Evolutionary conservation across 2,113 vertebrate species (phyloP).

Genomic region (Setophaga petechia): DNA sequence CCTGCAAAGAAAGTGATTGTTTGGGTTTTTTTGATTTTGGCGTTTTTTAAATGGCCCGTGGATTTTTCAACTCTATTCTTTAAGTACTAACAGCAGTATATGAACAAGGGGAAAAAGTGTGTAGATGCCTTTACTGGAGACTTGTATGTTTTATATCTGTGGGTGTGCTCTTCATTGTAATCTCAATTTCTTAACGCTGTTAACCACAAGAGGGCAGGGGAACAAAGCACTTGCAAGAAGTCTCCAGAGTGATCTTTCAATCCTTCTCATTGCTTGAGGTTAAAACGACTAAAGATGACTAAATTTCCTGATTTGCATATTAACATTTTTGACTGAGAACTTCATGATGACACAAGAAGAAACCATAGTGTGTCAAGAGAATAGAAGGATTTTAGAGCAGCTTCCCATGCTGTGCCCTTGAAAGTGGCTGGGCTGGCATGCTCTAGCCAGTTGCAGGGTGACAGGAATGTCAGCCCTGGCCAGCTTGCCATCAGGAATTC

Average conservation of each 20-base stretch:
- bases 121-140: background rate
- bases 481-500: background rate
- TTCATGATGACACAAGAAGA: background rate
- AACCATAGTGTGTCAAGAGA: background rate
- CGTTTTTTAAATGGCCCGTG: background rate
- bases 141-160: background rate
- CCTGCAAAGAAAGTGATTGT: background rate
- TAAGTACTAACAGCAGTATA: background rate
- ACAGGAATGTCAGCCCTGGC: background rate
- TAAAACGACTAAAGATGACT: background rate
- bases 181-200: background rate
- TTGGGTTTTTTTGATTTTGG: background rate
- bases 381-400: background rate
- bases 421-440: background rate
- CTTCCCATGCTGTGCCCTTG: background rate
- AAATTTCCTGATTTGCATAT: background rate
- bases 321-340: background rate
- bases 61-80: background rate
- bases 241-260: background rate
- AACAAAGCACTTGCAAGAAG: background rate
- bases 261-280: background rate
- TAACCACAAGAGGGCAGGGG: slow-evolving; percentile 54
- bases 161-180: background rate
- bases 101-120: rapidly evolving
- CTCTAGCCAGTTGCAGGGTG: background rate